Evolutionary conservation across 1,140 invertebrate genomes (phyloP).

Genomic region (Homarus americanus): DNA sequence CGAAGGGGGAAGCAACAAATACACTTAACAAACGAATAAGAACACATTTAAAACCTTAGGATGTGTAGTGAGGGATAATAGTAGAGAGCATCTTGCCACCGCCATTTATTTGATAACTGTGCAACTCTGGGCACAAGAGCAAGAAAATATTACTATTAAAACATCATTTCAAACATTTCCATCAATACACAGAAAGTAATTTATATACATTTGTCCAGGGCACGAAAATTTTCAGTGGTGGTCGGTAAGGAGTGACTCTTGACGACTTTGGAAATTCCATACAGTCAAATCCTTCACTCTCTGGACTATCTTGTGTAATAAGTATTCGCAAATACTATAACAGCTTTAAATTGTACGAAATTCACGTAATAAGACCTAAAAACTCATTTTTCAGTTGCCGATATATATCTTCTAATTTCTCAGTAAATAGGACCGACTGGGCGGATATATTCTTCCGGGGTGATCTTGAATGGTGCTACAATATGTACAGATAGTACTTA

Average conservation of each 20-base stretch:
- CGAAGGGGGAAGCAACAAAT: neutral
- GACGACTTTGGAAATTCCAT: too few relatives aligned
- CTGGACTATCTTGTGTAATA: too few relatives aligned
- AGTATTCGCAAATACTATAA: too few relatives aligned
- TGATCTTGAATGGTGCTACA: constrained; percentile 21
- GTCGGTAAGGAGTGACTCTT: neutral
- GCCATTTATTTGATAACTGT: constrained; percentile 22
- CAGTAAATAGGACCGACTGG: neutral
- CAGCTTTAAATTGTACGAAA: too few relatives aligned
- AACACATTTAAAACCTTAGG: too few relatives aligned
- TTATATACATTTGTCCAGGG: neutral
- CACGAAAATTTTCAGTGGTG: neutral
- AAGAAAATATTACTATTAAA: neutral
- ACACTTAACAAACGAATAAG: too few relatives aligned
- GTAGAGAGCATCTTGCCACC: constrained; percentile 11
- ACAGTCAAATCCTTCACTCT: too few relatives aligned
- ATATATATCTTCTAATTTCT: neutral
- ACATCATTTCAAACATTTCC: neutral
- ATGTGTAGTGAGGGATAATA: neutral
- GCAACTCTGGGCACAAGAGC: neutral
- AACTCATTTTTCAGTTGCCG: neutral
- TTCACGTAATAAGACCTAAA: neutral
- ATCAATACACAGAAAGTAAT: neutral
- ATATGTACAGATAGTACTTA: constrained; percentile 22
- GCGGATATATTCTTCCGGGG: neutral